Evolutionary conservation across 2,888 invertebrate genomes (phyloP).

Genomic region (Ramazzottius varieornatus): DNA sequence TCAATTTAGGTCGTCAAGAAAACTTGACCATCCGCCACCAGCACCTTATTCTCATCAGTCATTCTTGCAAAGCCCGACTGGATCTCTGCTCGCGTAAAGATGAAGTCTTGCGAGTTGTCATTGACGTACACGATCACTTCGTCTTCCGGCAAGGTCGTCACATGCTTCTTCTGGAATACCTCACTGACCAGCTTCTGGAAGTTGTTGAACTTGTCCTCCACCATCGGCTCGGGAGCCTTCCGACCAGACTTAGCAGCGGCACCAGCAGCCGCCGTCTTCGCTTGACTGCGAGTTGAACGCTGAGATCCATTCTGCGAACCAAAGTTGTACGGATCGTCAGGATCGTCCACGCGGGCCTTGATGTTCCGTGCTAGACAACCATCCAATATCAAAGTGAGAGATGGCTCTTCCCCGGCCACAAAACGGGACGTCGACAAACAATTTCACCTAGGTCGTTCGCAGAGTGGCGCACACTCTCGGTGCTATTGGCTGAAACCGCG

Average conservation of each 20-base stretch:
- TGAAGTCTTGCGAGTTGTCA: conserved; percentile 27
- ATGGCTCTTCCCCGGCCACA: not conserved
- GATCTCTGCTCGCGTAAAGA: conserved; percentile 36
- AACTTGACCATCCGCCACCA: conserved; percentile 58
- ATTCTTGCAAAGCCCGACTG: conserved; percentile 48
- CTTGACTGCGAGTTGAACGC: not conserved
- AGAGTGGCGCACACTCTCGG: too few relatives aligned
- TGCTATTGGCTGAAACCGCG: too few relatives aligned
- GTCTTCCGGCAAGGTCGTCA: not conserved
- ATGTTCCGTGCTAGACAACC: too few relatives aligned
- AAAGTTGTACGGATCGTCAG: not conserved
- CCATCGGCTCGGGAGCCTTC: not conserved
- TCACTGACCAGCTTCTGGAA: not conserved
- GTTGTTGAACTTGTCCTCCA: not conserved
- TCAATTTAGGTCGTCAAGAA: conserved; percentile 31
- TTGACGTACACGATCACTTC: not conserved
- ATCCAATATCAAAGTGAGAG: too few relatives aligned
- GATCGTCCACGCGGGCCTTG: not conserved
- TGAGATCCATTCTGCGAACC: not conserved
- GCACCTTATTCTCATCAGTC: conserved; percentile 68
- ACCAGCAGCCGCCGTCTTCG: not conserved
- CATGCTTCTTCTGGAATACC: not conserved
- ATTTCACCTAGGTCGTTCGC: not conserved
- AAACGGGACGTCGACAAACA: too few relatives aligned
- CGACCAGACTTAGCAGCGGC: not conserved